Evolutionary conservation across 1,140 invertebrate genomes (phyloP).

Genomic region (Charaxes varanes): DNA sequence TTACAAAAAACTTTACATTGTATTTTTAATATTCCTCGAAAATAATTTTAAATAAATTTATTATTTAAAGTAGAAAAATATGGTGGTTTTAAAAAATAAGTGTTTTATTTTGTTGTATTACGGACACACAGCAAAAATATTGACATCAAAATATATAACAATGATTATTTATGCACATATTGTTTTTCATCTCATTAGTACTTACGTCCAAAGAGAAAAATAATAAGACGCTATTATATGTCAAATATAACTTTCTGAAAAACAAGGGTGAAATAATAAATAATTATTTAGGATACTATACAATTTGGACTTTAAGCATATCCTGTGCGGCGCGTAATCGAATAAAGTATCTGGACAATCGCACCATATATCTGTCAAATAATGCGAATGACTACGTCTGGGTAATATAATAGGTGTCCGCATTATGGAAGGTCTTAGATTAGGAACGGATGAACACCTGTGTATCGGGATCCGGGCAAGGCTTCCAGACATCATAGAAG

Average conservation of each 20-base stretch:
- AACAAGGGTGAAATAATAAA: conserved; percentile 53
- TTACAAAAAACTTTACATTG: no score
- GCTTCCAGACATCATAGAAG: conserved; percentile 67
- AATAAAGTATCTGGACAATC: conserved; percentile 48
- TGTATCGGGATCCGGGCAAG: conserved; percentile 69
- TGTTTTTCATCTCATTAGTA: no score
- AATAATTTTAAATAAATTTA: no score
- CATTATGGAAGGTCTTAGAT: conserved; percentile 14
- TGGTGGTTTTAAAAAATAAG: no score
- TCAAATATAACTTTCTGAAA: conserved; percentile 63
- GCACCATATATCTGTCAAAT: conserved; percentile 32
- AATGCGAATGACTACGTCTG: conserved; percentile 22
- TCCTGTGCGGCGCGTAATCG: conserved; percentile 46
- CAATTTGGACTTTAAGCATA: conserved; percentile 47
- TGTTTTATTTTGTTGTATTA: no score
- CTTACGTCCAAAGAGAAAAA: no score
- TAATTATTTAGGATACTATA: conserved; percentile 46
- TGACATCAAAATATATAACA: no score
- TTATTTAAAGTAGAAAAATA: no score
- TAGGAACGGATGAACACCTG: conserved; percentile 54
- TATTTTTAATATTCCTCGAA: no score
- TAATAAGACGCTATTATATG: background rate
- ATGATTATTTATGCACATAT: no score
- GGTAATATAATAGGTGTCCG: conserved; percentile 3
- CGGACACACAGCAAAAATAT: no score